Evolutionary conservation across 2,797 vertebrate genomes (phyloP), one percentile per base, ranked within the genome.

Genomic region (Anguilla megastoma): DNA sequence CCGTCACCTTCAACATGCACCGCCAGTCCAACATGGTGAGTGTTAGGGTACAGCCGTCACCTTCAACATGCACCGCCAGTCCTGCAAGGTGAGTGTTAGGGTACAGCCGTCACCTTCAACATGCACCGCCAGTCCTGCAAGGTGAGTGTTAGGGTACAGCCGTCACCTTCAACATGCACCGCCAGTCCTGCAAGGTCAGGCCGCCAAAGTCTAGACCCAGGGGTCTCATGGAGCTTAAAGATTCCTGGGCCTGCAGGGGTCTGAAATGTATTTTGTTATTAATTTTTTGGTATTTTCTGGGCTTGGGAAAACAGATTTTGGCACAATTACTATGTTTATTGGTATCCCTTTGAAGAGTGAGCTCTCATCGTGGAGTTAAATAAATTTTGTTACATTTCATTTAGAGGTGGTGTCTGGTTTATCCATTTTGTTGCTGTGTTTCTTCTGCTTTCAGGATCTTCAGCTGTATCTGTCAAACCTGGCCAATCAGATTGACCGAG

Each of bases 121-220:
- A 99, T 99, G 98, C 98, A 99, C 93, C 98, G 98, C 86, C 98
- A 99, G 93, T 98, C 98, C 48, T 99, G 98, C 97, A 99, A 99
- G 97, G 98, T 98, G 91, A 92, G 91, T 30, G 83, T 36, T 36
- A 36, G 41, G 3, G 0, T 5, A 45, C 41, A 0, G 0, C 41
- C 41, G 3, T 45, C 41, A 45, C 41, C 41, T 45, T 45, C 41
- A 45, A 45, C 41, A 45, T 5, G 3, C 41, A 45, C 41, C 41
- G 41, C 41, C 41, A 45, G 41, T 45, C 41, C 41, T 45, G 41
- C 41, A 45, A 45, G 41, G 41, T 45, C 41, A 45, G 41, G 41
- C 41, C 41, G 41, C 41, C 41, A 45, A 45, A 58, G 56, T 58
- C 56, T 24, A 63, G 60, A 63, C 10, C 10, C 52, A 14, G 52